A percentile compares a stretch with the other conserved stretches of the same genome.
phyloP scores from a whole-genome alignment of 2,113 vertebrate genomes.

The Atrichornis clamosus region DNA sequence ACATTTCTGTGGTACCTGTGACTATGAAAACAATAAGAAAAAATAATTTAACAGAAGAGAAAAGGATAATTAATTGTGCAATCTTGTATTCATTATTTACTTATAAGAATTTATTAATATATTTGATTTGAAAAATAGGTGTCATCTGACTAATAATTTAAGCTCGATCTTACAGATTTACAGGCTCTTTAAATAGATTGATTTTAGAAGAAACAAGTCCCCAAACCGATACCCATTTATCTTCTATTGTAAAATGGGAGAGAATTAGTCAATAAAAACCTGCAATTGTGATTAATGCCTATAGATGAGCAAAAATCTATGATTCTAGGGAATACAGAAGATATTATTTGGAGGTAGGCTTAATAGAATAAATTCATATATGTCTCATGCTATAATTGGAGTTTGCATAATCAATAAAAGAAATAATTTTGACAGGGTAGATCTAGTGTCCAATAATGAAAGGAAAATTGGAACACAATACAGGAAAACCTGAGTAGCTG shows the following conservation, averaged over 20 bases:
- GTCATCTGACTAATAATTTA: neutral
- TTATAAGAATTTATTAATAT: neutral
- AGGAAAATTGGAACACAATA: neutral
- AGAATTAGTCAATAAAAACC: neutral
- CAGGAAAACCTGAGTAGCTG: neutral
- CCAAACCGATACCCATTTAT: neutral
- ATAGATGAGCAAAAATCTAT: neutral
- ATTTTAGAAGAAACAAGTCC: neutral
- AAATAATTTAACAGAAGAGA: neutral
- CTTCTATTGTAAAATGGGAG: neutral
- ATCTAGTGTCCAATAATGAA: neutral
- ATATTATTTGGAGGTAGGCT: neutral
- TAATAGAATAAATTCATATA: constrained; percentile 2
- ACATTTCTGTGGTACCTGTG: neutral
- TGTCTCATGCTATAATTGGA: neutral
- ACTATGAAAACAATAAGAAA: neutral
- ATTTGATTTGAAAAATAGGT: constrained; percentile 2
- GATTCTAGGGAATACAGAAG: neutral
- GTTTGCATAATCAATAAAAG: neutral
- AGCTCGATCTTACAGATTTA: neutral
- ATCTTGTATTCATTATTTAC: neutral
- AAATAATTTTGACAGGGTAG: neutral
- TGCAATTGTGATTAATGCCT: constrained; percentile 21
- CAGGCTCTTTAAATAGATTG: neutral
- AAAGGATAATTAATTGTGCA: neutral